phyloP scores from a whole-genome alignment of 1,140 invertebrate species.

The Drosophila seguyi region DNA sequence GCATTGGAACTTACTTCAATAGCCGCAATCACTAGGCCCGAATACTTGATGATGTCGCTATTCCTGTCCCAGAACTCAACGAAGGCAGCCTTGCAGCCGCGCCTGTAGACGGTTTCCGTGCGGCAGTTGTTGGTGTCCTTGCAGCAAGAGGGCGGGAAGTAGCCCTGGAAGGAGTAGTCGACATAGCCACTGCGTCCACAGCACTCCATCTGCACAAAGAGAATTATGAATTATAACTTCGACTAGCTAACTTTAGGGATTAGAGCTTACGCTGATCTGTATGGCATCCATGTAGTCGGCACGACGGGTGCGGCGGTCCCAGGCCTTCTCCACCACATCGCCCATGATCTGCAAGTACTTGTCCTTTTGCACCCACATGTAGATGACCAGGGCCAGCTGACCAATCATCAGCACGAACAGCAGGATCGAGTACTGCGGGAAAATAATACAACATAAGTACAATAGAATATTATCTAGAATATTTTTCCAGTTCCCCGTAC shows the following conservation, averaged over 20 bases:
- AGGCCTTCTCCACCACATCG: conserved; percentile 85
- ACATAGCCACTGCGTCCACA: conserved; percentile 87
- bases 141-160: conserved; percentile 85
- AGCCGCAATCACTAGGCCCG: conserved; percentile 89
- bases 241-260: too few species aligned
- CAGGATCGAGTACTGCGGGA: conserved; percentile 88
- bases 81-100: conserved; percentile 86
- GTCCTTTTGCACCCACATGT: conserved; percentile 87
- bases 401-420: conserved; percentile 88
- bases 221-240: neutral
- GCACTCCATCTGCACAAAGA: conserved; percentile 87
- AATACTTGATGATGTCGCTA: conserved; percentile 87
- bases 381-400: conserved; percentile 88
- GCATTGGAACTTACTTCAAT: conserved; percentile 86
- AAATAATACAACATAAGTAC: conserved; percentile 21
- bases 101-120: conserved; percentile 80
- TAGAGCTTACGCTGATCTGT: conserved; percentile 85
- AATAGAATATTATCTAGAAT: fast-evolving
- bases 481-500: conserved; percentile 86
- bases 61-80: conserved; percentile 85
- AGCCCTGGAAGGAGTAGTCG: conserved; percentile 85
- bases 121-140: conserved; percentile 84
- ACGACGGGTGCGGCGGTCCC: conserved; percentile 51
- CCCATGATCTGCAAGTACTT: conserved; percentile 85
- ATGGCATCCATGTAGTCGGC: conserved; percentile 85